Conservation (phyloP, 1,140 invertebrate genomes). For the Cherax destructor region DNA sequence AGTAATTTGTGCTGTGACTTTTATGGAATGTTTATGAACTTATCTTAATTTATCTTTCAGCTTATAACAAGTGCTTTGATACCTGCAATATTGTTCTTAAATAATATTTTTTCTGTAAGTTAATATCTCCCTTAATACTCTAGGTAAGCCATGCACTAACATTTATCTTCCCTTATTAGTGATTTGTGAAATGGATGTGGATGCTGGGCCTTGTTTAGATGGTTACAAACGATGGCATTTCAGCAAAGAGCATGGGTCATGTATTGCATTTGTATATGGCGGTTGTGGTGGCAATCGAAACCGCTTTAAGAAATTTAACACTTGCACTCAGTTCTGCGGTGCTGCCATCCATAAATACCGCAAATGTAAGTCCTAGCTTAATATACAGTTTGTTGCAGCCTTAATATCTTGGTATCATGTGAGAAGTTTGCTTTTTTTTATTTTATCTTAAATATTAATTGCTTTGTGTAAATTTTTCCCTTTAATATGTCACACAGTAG, state of each 20-base stretch:
- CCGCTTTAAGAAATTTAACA: constrained; percentile 79
- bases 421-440: neutral
- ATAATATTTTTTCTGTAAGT: neutral
- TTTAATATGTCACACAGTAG: neutral
- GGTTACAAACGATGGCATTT: constrained; percentile 61
- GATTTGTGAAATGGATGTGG: constrained; percentile 48
- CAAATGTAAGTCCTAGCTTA: constrained; percentile 27
- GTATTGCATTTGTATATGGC: constrained; percentile 83
- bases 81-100: neutral
- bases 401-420: neutral
- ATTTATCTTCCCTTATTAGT: constrained; percentile 23
- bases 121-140: neutral
- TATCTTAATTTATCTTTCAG: neutral
- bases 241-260: constrained; percentile 51
- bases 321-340: constrained; percentile 53
- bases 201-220: constrained; percentile 43
- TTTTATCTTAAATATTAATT: neutral
- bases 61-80: neutral
- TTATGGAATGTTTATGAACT: no score
- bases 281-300: constrained; percentile 93
- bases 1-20: no score
- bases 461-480: neutral
- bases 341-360: constrained; percentile 54
- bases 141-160: neutral
- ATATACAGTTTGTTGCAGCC: neutral